Conservation (phyloP, 2,113 vertebrate species). For the Aramus guarauna region DNA sequence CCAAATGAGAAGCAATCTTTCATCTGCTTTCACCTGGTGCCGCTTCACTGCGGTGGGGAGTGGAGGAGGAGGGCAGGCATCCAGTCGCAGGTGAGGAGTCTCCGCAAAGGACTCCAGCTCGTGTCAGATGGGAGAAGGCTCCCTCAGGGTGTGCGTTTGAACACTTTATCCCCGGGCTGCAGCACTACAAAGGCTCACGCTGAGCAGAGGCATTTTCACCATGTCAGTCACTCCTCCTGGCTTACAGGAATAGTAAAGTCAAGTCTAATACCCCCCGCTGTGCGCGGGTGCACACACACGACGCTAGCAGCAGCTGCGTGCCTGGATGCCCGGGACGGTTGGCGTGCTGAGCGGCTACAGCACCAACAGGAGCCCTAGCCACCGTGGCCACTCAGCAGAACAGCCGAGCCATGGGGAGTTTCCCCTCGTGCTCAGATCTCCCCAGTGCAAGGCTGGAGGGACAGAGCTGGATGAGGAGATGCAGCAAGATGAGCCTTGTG, state of each 20-base stretch:
- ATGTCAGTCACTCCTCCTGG: neutral
- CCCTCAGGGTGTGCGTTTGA: neutral
- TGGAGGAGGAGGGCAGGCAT: neutral
- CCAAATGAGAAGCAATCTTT: neutral
- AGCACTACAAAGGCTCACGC: neutral
- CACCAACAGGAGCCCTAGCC: neutral
- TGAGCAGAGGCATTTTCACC: neutral
- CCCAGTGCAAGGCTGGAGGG: neutral
- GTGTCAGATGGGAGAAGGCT: neutral
- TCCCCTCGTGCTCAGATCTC: neutral
- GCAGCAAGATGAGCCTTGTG: neutral
- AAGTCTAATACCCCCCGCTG: neutral
- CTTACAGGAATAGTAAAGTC: neutral
- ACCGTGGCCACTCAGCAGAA: neutral
- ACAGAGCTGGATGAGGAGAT: neutral
- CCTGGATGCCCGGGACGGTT: neutral
- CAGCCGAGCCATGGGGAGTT: neutral
- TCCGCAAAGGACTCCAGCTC: neutral
- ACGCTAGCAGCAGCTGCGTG: neutral
- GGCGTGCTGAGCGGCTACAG: fast-evolving
- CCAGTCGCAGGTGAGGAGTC: neutral
- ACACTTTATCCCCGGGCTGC: neutral
- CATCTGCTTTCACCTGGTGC: neutral
- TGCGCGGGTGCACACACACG: neutral
- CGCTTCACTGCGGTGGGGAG: neutral